phyloP scores from a whole-genome alignment of 2,113 vertebrate species.

The Mormyrus iriodes region DNA sequence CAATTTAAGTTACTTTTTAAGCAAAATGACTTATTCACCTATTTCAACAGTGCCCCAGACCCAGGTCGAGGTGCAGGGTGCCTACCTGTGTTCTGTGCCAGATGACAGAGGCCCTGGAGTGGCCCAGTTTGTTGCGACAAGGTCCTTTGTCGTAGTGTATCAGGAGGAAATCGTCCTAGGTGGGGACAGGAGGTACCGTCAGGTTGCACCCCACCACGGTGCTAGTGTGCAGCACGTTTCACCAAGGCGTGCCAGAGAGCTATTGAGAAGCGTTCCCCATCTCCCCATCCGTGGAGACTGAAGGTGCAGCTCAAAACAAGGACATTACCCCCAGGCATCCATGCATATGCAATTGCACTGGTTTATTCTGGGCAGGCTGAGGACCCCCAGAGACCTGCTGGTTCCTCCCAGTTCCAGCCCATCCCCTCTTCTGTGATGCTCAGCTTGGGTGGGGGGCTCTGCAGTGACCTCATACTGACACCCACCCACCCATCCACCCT shows the following conservation, averaged over 20 bases:
- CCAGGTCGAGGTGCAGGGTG: background rate
- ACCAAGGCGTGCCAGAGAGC: background rate
- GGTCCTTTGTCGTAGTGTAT: conserved; percentile 99
- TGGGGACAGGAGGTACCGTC: conserved; percentile 13
- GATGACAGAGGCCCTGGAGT: conserved; percentile 96
- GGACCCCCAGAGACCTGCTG: background rate
- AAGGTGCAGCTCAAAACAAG: background rate
- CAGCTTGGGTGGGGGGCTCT: background rate
- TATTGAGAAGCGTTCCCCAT: background rate
- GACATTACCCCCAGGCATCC: background rate
- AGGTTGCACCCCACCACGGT: background rate
- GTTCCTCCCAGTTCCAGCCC: background rate
- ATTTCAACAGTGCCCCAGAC: background rate
- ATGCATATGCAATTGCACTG: background rate
- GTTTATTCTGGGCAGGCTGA: background rate
- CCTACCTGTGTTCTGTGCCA: conserved; percentile 98
- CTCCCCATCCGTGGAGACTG: background rate
- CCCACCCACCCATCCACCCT: background rate
- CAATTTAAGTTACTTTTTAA: background rate
- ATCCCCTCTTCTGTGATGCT: background rate
- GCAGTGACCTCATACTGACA: background rate
- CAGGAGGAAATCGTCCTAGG: conserved; percentile 92
- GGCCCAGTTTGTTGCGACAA: conserved; percentile 95
- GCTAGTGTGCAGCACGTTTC: background rate
- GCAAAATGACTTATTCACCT: background rate